Evolutionary conservation across 1,140 invertebrate genomes (phyloP).

Genomic region (Zaprionus nigranus): DNA sequence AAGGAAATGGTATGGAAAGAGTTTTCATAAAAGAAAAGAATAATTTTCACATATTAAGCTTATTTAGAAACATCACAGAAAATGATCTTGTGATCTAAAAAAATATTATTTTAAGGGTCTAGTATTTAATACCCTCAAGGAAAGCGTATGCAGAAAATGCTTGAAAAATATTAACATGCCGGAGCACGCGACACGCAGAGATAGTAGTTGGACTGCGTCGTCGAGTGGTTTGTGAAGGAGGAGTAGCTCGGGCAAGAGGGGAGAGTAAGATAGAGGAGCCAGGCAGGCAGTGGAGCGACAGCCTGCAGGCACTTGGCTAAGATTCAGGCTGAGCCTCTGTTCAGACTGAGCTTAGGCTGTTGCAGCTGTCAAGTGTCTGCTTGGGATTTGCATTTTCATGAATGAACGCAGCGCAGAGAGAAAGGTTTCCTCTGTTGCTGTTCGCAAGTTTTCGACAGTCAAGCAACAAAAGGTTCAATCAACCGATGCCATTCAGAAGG

Average conservation of each 20-base stretch:
- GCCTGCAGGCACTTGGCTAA: slow-evolving; percentile 72
- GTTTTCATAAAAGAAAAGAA: too few species aligned
- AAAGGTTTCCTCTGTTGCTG: slow-evolving; percentile 53
- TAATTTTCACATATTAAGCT: too few species aligned
- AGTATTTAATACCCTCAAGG: slow-evolving; percentile 6
- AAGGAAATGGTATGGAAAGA: too few species aligned
- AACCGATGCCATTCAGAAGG: slow-evolving; percentile 56
- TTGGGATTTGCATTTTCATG: slow-evolving; percentile 77
- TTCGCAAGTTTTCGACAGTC: slow-evolving; percentile 38
- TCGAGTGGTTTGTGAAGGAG: slow-evolving; percentile 21
- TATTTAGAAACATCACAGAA: too few species aligned
- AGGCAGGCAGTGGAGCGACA: slow-evolving; percentile 5
- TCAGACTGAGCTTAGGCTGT: slow-evolving; percentile 17
- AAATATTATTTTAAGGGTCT: too few species aligned
- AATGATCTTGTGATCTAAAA: too few species aligned
- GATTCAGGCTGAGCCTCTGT: slow-evolving; percentile 28
- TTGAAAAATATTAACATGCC: slow-evolving; percentile 61
- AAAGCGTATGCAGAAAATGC: slow-evolving; percentile 49
- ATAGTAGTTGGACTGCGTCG: slow-evolving; percentile 64
- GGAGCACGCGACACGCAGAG: slow-evolving; percentile 72
- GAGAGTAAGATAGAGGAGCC: neutral
- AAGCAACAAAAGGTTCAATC: slow-evolving; percentile 73
- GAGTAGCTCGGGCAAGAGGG: slow-evolving; percentile 4
- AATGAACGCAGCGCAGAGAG: slow-evolving; percentile 66
- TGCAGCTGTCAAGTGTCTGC: slow-evolving; percentile 72